A percentile compares a stretch with the other conserved stretches of the same genome.
These are phyloP conservation scores for Centropristis striata DNA, from an alignment of 2,113 vertebrate species.

Conservation along the genomic window DNA sequence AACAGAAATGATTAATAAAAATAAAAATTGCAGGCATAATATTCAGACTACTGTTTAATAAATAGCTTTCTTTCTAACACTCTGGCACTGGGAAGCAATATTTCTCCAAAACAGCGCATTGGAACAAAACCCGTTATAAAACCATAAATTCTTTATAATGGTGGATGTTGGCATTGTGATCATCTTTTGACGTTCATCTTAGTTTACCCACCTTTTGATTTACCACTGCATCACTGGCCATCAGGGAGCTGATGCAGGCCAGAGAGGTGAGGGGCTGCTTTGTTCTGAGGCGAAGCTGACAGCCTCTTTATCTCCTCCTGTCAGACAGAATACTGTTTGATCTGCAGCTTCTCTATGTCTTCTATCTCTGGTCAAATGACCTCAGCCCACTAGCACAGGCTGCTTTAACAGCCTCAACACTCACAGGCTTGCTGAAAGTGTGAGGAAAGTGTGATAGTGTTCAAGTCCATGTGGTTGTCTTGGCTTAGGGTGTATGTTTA, in stretches of 20 bases:
- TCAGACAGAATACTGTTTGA: slow-evolving; percentile 83
- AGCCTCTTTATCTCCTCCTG: slow-evolving; percentile 83
- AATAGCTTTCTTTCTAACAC: not conserved
- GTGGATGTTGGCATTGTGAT: slow-evolving; percentile 54
- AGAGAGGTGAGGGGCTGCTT: slow-evolving; percentile 79
- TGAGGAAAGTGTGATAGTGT: slow-evolving; percentile 34
- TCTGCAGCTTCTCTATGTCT: slow-evolving; percentile 73
- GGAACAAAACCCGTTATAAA: slow-evolving; percentile 34
- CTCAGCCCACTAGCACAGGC: slow-evolving; percentile 54
- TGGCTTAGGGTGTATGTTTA: slow-evolving; percentile 19
- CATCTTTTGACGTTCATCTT: slow-evolving; percentile 64
- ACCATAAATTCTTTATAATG: slow-evolving; percentile 44
- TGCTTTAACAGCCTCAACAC: slow-evolving; percentile 40
- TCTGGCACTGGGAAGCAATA: not conserved
- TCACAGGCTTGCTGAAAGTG: slow-evolving; percentile 40
- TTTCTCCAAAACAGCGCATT: slow-evolving; percentile 19
- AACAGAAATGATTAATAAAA: not conserved
- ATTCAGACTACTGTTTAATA: not conserved
- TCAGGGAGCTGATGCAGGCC: slow-evolving; percentile 78
- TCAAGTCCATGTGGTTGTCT: slow-evolving; percentile 13
- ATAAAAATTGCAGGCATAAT: not conserved
- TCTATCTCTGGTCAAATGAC: slow-evolving; percentile 79
- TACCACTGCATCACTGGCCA: slow-evolving; percentile 61
- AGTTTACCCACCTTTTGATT: slow-evolving; percentile 76
- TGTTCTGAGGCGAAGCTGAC: slow-evolving; percentile 78